Evolutionary conservation across 1,140 invertebrate genomes (phyloP).

Genomic region (Achroia grisella): DNA sequence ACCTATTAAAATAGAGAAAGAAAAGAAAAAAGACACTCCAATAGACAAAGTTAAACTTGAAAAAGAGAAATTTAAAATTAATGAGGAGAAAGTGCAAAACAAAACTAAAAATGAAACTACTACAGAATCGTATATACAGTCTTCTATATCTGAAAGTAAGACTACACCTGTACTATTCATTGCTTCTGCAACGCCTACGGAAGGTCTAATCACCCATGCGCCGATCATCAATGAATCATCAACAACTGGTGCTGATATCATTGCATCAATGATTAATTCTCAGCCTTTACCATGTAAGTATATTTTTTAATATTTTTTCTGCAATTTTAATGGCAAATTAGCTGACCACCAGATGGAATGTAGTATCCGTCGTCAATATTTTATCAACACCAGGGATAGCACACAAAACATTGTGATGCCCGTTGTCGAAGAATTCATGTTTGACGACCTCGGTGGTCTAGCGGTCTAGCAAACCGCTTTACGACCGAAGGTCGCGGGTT

Average conservation of each 20-base stretch:
- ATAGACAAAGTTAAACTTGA: slow-evolving; percentile 29
- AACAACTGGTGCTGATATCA: slow-evolving; percentile 18
- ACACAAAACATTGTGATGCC: too few species aligned
- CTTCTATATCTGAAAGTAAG: slow-evolving; percentile 45
- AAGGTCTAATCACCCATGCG: slow-evolving; percentile 37
- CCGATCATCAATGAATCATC: slow-evolving; percentile 17
- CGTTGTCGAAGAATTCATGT: too few species aligned
- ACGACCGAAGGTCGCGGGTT: too few species aligned
- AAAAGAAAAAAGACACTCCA: slow-evolving; percentile 51
- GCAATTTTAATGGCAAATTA: too few species aligned
- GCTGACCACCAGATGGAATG: too few species aligned
- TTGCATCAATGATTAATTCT: slow-evolving; percentile 52
- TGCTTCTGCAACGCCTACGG: slow-evolving; percentile 48
- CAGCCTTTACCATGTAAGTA: slow-evolving; percentile 50
- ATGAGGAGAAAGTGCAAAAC: slow-evolving; percentile 26
- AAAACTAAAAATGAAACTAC: slow-evolving; percentile 26
- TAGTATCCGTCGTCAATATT: too few species aligned
- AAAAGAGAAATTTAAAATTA: slow-evolving; percentile 43
- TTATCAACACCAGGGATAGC: too few species aligned
- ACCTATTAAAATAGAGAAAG: slow-evolving; percentile 39
- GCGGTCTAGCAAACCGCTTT: too few species aligned
- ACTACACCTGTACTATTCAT: slow-evolving; percentile 35
- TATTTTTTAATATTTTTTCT: slow-evolving; percentile 6
- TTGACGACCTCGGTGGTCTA: too few species aligned
- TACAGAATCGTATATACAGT: slow-evolving; percentile 27